phyloP scores from a whole-genome alignment of 1,140 invertebrate species.

The Armadillidium nasatum region DNA sequence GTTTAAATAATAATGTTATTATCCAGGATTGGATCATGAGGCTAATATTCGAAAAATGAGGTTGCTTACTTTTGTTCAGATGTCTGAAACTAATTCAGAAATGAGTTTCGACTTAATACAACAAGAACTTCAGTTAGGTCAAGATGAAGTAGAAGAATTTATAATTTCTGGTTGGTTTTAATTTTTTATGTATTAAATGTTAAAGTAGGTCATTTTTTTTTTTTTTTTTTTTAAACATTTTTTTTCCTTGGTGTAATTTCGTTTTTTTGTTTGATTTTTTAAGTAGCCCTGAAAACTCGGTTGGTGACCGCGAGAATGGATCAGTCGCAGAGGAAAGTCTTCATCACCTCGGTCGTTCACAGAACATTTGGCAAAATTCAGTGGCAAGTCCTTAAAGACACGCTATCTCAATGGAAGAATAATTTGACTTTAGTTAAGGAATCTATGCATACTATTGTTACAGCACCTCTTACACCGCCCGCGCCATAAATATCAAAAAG shows the following conservation, averaged over 20 bases:
- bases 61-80: constrained; percentile 90
- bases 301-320: constrained; percentile 89
- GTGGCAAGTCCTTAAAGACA: constrained; percentile 81
- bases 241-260: constrained; percentile 49
- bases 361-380: constrained; percentile 87
- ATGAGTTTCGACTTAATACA: constrained; percentile 83
- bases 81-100: constrained; percentile 86
- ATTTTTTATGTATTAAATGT: not conserved
- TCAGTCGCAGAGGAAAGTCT: constrained; percentile 77
- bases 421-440: constrained; percentile 68
- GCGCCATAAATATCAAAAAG: not conserved
- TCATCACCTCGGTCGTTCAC: constrained; percentile 89
- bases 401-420: constrained; percentile 77
- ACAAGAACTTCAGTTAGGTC: constrained; percentile 76
- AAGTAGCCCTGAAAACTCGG: constrained; percentile 86
- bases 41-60: constrained; percentile 96
- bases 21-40: constrained; percentile 77
- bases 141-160: constrained; percentile 87
- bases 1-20: constrained; percentile 3
- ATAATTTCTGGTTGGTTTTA: constrained; percentile 83
- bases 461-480: constrained; percentile 35
- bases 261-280: constrained; percentile 37
- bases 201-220: too few relatives aligned
- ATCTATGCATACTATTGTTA: constrained; percentile 57
- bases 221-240: too few relatives aligned